These are phyloP conservation scores for Hypomecis punctinalis DNA, from an alignment of 2,888 invertebrate genomes.

Conservation along the genomic window DNA sequence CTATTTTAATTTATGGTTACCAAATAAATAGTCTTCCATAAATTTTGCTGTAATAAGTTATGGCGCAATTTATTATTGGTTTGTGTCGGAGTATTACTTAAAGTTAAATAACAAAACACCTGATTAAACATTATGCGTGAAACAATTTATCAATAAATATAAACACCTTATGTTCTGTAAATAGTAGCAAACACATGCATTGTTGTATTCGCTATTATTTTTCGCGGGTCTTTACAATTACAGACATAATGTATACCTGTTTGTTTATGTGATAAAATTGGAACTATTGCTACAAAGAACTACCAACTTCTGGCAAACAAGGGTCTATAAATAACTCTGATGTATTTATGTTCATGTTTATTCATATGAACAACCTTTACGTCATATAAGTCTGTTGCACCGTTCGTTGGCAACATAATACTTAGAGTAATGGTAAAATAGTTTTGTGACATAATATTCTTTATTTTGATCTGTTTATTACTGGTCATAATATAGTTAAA, in stretches of 20 bases:
- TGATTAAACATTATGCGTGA: neutral
- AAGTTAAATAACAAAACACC: neutral
- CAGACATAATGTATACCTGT: neutral
- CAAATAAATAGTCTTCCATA: constrained; percentile 1
- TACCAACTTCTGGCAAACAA: neutral
- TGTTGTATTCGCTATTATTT: neutral
- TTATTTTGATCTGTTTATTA: constrained; percentile 15
- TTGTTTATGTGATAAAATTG: neutral
- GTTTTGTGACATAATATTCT: neutral
- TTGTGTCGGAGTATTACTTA: neutral
- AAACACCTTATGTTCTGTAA: constrained; percentile 8
- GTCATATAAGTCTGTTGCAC: neutral
- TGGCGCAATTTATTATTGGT: constrained; percentile 6
- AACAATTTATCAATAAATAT: constrained; percentile 16
- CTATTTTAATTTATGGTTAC: neutral
- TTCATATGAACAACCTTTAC: constrained; percentile 15
- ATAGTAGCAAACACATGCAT: constrained; percentile 1
- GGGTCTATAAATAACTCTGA: constrained; percentile 10
- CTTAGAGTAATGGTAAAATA: no score
- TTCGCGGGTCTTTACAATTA: neutral
- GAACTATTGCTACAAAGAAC: constrained; percentile 1
- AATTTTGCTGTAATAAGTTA: neutral
- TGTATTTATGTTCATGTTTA: constrained; percentile 5
- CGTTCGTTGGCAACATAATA: neutral
- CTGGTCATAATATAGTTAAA: neutral